These are phyloP conservation scores for Hypena proboscidalis DNA, from an alignment of 2,888 invertebrate species.

Conservation along the genomic window DNA sequence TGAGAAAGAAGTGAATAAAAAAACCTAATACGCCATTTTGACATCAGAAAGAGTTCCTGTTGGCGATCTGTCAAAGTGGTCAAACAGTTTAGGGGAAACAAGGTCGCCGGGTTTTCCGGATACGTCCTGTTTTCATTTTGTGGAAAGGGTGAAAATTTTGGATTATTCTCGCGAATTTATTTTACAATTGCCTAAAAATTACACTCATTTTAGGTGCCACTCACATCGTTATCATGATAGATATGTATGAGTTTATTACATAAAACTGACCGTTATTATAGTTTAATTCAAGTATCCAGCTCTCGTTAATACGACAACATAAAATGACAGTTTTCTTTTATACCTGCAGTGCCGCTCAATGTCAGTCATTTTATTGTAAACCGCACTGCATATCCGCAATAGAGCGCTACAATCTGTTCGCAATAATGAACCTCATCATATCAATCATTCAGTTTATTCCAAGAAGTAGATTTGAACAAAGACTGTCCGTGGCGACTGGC, in stretches of 20 bases:
- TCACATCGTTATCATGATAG: too few relatives aligned
- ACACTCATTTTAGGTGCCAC: too few relatives aligned
- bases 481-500: constrained; percentile 15
- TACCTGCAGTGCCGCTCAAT: constrained; percentile 35
- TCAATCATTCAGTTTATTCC: constrained; percentile 4
- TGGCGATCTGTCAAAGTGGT: constrained; percentile 83
- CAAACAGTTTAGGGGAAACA: constrained; percentile 57
- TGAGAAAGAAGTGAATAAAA: constrained; percentile 82
- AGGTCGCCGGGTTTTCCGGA: constrained; percentile 17
- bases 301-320: constrained; percentile 7
- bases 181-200: too few relatives aligned
- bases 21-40: constrained; percentile 82
- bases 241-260: constrained; percentile 4
- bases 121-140: constrained; percentile 9
- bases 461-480: neutral
- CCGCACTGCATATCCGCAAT: constrained; percentile 25
- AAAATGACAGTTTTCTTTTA: constrained; percentile 19
- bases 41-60: constrained; percentile 79
- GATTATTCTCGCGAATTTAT: too few relatives aligned
- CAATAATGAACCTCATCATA: constrained; percentile 11
- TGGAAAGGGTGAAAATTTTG: neutral
- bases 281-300: constrained; percentile 7
- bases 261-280: neutral
- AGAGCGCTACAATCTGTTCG: constrained; percentile 6
- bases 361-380: constrained; percentile 31